Evolutionary conservation across 2,113 vertebrate species (phyloP).

Genomic region (Aepyceros melampus): DNA sequence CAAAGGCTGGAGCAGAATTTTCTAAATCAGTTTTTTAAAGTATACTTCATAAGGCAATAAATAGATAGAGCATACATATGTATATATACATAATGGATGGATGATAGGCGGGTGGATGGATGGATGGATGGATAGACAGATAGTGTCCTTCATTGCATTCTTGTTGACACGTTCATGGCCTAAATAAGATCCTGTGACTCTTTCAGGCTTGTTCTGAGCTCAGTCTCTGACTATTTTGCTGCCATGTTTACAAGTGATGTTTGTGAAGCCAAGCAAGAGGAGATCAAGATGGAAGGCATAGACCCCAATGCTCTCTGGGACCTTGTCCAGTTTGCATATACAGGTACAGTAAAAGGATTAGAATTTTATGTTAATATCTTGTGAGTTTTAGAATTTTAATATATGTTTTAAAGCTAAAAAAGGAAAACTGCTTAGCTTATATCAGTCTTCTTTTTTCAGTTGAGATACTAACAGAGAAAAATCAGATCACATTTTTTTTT

Average conservation of each 20-base stretch:
- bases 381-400: neutral
- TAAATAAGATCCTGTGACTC: conserved; percentile 39
- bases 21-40: neutral
- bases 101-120: neutral
- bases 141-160: neutral
- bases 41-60: neutral
- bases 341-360: conserved; percentile 76
- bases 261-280: conserved; percentile 88
- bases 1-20: neutral
- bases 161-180: neutral
- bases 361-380: neutral
- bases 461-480: neutral
- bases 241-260: conserved; percentile 89
- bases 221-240: conserved; percentile 88
- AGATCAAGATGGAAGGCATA: conserved; percentile 89
- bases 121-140: neutral
- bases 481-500: neutral
- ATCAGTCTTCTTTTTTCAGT: neutral
- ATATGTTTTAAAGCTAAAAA: neutral
- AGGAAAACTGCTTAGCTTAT: neutral
- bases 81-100: neutral
- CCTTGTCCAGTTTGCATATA: conserved; percentile 88
- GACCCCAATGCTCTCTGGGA: conserved; percentile 87
- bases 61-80: neutral
- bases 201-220: conserved; percentile 86